These are phyloP conservation scores for Lagenorhynchus albirostris DNA, from an alignment of 2,113 vertebrate species.

Conservation along the genomic window DNA sequence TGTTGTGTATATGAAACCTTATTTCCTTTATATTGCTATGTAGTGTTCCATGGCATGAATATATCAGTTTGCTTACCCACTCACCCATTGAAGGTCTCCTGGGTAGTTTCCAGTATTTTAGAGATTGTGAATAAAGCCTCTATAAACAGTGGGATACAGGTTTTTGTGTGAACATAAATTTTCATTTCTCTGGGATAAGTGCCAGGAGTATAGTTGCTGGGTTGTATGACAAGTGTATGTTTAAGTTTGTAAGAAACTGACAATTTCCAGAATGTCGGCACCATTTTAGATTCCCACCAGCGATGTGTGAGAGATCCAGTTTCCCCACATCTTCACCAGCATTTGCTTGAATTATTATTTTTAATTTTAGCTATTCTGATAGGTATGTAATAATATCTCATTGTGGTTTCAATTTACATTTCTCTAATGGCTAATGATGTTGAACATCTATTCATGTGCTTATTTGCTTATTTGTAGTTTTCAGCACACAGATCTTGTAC, in stretches of 20 bases:
- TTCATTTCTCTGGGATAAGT: not conserved
- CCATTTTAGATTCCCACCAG: not conserved
- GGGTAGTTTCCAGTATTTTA: not conserved
- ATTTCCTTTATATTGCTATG: not conserved
- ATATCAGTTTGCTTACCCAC: not conserved
- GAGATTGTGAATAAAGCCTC: not conserved
- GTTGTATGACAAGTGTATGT: not conserved
- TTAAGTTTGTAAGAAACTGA: not conserved
- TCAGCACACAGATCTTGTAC: not conserved
- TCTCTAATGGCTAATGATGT: not conserved
- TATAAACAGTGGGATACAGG: not conserved
- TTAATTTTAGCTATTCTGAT: not conserved
- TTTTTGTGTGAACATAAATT: not conserved
- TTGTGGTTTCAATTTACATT: not conserved
- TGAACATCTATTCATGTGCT: not conserved
- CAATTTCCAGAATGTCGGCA: not conserved
- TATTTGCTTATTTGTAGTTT: not conserved
- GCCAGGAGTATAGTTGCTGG: not conserved
- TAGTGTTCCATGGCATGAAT: not conserved
- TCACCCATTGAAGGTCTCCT: not conserved
- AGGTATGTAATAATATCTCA: not conserved
- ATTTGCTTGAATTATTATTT: not conserved
- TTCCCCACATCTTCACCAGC: not conserved
- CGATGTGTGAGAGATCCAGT: not conserved
- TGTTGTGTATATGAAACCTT: not conserved